Evolutionary conservation across 2,113 vertebrate species (phyloP).

Genomic region (Thamnaconus septentrionalis): DNA sequence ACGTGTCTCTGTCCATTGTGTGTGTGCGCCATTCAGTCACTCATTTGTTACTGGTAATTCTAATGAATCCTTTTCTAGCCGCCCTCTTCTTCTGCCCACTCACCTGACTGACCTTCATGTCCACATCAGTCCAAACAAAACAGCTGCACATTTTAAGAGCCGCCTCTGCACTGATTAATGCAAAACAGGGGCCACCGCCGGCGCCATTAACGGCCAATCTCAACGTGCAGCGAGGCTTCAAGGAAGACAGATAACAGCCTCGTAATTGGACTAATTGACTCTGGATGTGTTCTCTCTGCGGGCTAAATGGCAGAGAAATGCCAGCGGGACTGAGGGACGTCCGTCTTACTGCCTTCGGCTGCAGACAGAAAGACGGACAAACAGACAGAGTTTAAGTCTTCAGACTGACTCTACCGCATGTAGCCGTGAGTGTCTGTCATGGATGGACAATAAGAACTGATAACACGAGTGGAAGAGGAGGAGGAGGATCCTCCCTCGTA

Average conservation of each 20-base stretch:
- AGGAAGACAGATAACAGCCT: conserved; percentile 46
- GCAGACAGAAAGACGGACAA: too few relatives aligned
- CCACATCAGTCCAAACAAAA: conserved; percentile 23
- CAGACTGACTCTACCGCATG: too few relatives aligned
- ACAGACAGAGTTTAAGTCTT: too few relatives aligned
- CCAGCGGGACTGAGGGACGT: conserved; percentile 58
- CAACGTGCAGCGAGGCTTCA: conserved; percentile 39
- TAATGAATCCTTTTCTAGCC: too few relatives aligned
- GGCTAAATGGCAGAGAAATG: conserved; percentile 62
- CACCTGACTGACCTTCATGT: conserved; percentile 19
- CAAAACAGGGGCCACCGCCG: conserved; percentile 25
- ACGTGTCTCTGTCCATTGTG: too few relatives aligned
- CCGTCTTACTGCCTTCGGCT: conserved; percentile 46
- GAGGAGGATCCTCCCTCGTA: too few relatives aligned
- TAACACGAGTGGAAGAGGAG: too few relatives aligned
- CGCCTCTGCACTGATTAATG: conserved; percentile 48
- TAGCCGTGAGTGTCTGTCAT: too few relatives aligned
- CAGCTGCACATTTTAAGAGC: conserved; percentile 8
- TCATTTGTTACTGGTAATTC: too few relatives aligned
- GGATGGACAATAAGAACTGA: too few relatives aligned
- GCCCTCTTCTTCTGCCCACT: not conserved
- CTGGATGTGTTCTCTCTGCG: conserved; percentile 44
- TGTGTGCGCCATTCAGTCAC: too few relatives aligned
- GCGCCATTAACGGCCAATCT: conserved; percentile 35
- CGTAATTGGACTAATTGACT: conserved; percentile 66